These are phyloP conservation scores for Empis stercorea DNA, from an alignment of 2,888 invertebrate species.

Conservation along the genomic window DNA sequence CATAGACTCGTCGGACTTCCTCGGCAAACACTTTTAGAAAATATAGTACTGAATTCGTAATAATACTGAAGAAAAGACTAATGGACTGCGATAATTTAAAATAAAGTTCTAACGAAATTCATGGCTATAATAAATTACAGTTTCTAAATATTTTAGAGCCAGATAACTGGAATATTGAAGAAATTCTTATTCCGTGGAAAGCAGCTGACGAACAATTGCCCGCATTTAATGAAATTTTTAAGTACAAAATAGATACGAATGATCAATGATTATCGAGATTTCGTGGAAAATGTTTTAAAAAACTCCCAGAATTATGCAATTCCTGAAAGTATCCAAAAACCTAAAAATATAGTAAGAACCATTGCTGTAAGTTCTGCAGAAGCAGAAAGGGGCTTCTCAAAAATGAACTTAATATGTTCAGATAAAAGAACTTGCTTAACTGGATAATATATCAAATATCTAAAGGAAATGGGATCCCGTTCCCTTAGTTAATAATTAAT, in stretches of 20 bases:
- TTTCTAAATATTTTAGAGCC: neutral
- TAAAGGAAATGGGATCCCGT: neutral
- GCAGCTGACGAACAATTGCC: neutral
- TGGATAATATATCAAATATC: neutral
- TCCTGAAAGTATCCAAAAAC: neutral
- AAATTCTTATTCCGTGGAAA: neutral
- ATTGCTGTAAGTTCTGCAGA: neutral
- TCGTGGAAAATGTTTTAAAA: neutral
- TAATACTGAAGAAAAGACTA: neutral
- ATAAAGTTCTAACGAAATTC: neutral
- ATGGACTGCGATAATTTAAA: neutral
- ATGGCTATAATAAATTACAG: neutral
- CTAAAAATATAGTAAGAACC: neutral
- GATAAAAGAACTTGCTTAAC: neutral
- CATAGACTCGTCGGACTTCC: no score
- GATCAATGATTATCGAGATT: neutral
- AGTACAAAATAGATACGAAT: neutral
- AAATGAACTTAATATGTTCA: neutral
- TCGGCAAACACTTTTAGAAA: neutral
- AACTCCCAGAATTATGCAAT: neutral
- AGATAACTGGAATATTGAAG: neutral
- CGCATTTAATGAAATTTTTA: neutral
- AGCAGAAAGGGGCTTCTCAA: neutral
- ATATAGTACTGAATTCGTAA: neutral
- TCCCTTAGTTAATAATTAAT: neutral